These are phyloP conservation scores for Thomomys bottae DNA, from an alignment of 2,113 vertebrate species.

Conservation along the genomic window DNA sequence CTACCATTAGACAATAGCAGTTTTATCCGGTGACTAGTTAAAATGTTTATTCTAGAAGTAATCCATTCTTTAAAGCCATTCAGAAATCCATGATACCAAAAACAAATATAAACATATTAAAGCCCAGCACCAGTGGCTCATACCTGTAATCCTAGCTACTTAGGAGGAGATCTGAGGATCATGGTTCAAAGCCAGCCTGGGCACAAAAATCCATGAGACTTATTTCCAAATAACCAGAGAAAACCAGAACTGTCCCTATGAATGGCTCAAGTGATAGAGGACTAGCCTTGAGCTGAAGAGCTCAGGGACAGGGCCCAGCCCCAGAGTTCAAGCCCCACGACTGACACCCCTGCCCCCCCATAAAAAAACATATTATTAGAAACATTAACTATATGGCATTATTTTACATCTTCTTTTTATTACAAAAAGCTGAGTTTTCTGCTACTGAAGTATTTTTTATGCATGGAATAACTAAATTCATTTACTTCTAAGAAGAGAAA, in stretches of 20 bases:
- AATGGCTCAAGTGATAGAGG: too few species aligned
- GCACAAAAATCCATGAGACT: too few species aligned
- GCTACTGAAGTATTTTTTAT: not conserved
- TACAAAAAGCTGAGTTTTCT: slow-evolving; percentile 35
- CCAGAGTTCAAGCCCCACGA: too few species aligned
- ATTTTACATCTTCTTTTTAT: not conserved
- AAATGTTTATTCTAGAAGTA: slow-evolving; percentile 30
- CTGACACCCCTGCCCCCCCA: too few species aligned
- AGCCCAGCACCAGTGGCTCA: too few species aligned
- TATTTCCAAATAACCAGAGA: too few species aligned
- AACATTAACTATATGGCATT: not conserved
- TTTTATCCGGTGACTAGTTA: slow-evolving; percentile 14
- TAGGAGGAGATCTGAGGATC: too few species aligned
- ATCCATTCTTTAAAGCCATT: not conserved
- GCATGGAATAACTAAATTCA: slow-evolving; percentile 40
- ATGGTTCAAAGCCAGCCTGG: too few species aligned
- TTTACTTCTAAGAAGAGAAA: not conserved
- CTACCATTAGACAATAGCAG: slow-evolving; percentile 1
- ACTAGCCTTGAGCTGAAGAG: too few species aligned
- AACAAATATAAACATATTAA: slow-evolving; percentile 1
- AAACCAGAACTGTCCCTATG: too few species aligned
- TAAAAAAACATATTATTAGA: not conserved
- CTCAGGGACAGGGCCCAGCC: too few species aligned
- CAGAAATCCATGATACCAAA: slow-evolving; percentile 26
- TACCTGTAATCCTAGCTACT: too few species aligned